A percentile compares a stretch with the other conserved stretches of the same genome.
These are phyloP conservation scores for Chascanopsetta lugubris DNA, from an alignment of 2,113 vertebrate species.

Conservation along the genomic window DNA sequence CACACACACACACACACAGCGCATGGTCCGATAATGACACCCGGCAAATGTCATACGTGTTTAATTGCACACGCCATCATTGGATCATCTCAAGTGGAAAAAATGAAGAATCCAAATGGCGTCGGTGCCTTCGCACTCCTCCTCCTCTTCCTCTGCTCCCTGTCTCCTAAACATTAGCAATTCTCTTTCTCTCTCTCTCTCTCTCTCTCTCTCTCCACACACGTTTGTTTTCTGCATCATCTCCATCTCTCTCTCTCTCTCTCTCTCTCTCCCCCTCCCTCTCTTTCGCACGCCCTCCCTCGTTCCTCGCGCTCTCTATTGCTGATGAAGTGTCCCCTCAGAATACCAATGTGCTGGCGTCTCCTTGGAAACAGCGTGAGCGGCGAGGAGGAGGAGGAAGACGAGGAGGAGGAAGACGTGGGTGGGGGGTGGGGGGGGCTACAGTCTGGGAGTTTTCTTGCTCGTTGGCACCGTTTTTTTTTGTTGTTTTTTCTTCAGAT, in stretches of 20 bases:
- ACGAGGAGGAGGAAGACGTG: too few relatives aligned
- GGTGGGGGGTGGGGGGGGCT: conserved; percentile 43
- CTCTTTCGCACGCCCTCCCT: conserved; percentile 33
- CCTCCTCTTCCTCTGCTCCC: too few relatives aligned
- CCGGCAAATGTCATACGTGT: not conserved
- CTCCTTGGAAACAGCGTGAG: conserved; percentile 76
- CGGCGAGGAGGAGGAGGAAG: too few relatives aligned
- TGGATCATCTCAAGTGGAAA: not conserved
- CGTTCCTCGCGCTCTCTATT: conserved; percentile 42
- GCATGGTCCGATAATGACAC: not conserved
- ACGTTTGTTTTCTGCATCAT: conserved; percentile 22
- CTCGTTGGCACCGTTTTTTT: conserved; percentile 60
- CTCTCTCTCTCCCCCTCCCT: conserved; percentile 43
- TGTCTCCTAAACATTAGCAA: not conserved
- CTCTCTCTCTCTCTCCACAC: not conserved
- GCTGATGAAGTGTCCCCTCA: conserved; percentile 64
- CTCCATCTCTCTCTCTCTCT: conserved; percentile 26
- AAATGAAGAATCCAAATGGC: not conserved
- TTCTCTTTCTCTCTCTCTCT: not conserved
- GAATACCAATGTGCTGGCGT: conserved; percentile 76
- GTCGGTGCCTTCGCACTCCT: not conserved
- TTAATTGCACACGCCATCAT: conserved; percentile 1
- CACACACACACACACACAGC: not conserved
- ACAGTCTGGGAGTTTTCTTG: conserved; percentile 55
- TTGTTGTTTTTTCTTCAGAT: too few relatives aligned